phyloP scores from a whole-genome alignment of 1,140 invertebrate genomes.

The Bactericera cockerelli region DNA sequence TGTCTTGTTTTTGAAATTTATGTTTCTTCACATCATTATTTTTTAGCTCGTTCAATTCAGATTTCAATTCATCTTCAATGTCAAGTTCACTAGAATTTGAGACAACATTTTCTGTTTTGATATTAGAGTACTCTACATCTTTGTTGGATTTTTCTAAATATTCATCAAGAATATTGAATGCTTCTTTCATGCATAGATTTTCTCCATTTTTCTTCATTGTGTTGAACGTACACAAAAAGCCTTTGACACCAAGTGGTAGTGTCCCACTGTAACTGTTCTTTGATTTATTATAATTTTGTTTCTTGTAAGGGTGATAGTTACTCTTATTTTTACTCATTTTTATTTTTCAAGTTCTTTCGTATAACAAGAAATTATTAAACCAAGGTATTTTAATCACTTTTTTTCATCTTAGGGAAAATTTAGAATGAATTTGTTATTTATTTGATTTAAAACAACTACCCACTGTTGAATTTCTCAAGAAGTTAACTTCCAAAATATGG shows the following conservation, averaged over 20 bases:
- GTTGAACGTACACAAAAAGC: background rate
- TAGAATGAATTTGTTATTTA: no score
- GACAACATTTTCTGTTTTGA: constrained; percentile 31
- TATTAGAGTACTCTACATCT: background rate
- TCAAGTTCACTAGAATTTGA: constrained; percentile 46
- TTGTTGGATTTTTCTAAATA: constrained; percentile 7
- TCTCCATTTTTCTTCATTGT: background rate
- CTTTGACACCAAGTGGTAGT: background rate
- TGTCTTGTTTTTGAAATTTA: constrained; percentile 43
- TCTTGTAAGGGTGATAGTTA: background rate
- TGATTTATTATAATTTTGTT: background rate
- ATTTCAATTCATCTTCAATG: constrained; percentile 38
- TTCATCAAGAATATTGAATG: background rate
- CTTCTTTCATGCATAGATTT: background rate
- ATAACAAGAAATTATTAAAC: no score
- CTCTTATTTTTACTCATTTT: constrained; percentile 1
- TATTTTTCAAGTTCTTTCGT: no score
- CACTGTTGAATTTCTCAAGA: no score
- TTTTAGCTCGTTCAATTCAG: constrained; percentile 19
- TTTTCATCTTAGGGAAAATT: no score
- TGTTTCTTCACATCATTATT: constrained; percentile 12
- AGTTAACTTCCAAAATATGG: no score
- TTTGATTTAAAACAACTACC: no score
- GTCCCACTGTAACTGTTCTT: background rate
- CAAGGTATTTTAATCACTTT: no score